Percentiles rank a stretch among this genome's conserved stretches.
phyloP scores from a whole-genome alignment of 1,140 invertebrate species.

The Himalopsyche phryganea region DNA sequence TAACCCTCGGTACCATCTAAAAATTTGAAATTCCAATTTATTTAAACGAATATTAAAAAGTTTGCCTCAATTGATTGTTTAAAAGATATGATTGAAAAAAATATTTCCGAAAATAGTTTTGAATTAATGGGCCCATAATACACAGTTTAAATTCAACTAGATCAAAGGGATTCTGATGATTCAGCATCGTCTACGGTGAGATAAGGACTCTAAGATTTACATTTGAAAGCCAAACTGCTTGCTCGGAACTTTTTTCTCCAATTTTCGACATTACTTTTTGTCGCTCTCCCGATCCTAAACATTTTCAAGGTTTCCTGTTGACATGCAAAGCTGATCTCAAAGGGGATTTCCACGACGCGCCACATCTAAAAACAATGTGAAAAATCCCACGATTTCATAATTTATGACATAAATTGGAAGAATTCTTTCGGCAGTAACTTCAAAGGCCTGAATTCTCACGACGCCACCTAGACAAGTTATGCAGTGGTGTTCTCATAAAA shows the following conservation, averaged over 20 bases:
- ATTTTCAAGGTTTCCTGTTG: conserved; percentile 14
- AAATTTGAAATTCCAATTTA: too few relatives aligned
- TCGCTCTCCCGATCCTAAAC: neutral
- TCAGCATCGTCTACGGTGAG: neutral
- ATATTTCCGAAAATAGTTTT: too few relatives aligned
- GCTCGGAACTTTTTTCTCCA: neutral
- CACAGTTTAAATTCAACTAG: neutral
- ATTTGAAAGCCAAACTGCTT: conserved; percentile 17
- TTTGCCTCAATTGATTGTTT: too few relatives aligned
- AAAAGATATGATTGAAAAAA: too few relatives aligned
- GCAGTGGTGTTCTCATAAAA: too few relatives aligned
- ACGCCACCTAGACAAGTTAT: too few relatives aligned
- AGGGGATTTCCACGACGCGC: neutral
- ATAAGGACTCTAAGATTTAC: conserved; percentile 15
- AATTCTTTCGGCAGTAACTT: neutral
- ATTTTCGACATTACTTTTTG: neutral
- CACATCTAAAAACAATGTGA: conserved; percentile 12
- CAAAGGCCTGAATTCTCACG: too few relatives aligned
- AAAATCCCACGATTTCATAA: conserved; percentile 24
- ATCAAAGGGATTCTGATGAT: neutral
- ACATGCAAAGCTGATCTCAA: conserved; percentile 20
- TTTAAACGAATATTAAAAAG: too few relatives aligned
- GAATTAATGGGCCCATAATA: too few relatives aligned
- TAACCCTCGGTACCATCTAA: too few relatives aligned
- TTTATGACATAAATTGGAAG: conserved; percentile 21